Percentiles rank a stretch among this genome's conserved stretches.
phyloP scores from a whole-genome alignment of 2,797 vertebrate genomes.

The Megalops cyprinoides region DNA sequence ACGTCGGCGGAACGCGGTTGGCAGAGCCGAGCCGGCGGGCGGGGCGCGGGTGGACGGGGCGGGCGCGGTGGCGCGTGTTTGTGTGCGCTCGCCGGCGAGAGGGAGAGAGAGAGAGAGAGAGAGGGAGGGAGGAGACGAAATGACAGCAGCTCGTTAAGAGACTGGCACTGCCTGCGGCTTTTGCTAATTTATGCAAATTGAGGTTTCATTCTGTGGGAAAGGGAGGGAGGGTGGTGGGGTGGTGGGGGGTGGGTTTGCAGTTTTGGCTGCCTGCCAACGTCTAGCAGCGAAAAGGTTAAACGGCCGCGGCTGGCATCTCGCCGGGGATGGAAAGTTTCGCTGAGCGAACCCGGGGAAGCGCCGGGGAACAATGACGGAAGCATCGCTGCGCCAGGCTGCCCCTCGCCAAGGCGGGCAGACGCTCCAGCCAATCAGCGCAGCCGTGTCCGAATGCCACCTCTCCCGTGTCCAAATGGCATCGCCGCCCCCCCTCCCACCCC shows the following conservation, averaged over 20 bases:
- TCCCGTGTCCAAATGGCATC: conserved; percentile 54
- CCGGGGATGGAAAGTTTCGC: conserved; percentile 59
- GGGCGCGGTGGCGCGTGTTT: neutral
- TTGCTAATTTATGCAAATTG: conserved; percentile 78
- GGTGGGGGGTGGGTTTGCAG: conserved; percentile 36
- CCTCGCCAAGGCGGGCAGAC: conserved; percentile 70
- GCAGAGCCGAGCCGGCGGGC: neutral
- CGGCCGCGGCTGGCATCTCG: conserved; percentile 39
- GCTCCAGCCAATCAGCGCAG: conserved; percentile 71
- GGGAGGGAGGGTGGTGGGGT: conserved; percentile 28
- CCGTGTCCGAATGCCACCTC: conserved; percentile 62
- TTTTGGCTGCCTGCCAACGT: conserved; percentile 61
- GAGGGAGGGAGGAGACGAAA: conserved; percentile 45
- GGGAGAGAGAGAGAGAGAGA: conserved; percentile 17
- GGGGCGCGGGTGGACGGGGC: neutral
- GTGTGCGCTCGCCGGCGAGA: neutral
- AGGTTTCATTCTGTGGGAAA: conserved; percentile 60
- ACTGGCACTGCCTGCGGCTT: conserved; percentile 60
- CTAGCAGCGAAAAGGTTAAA: conserved; percentile 56
- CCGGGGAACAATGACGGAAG: conserved; percentile 37
- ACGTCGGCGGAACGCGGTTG: neutral
- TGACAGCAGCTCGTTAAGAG: conserved; percentile 65
- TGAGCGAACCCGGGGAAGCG: conserved; percentile 48
- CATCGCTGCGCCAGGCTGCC: conserved; percentile 56
- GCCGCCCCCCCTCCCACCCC: conserved; percentile 57